Evolutionary conservation across 2,888 invertebrate genomes (phyloP).

Genomic region (Ophion slaviceki): DNA sequence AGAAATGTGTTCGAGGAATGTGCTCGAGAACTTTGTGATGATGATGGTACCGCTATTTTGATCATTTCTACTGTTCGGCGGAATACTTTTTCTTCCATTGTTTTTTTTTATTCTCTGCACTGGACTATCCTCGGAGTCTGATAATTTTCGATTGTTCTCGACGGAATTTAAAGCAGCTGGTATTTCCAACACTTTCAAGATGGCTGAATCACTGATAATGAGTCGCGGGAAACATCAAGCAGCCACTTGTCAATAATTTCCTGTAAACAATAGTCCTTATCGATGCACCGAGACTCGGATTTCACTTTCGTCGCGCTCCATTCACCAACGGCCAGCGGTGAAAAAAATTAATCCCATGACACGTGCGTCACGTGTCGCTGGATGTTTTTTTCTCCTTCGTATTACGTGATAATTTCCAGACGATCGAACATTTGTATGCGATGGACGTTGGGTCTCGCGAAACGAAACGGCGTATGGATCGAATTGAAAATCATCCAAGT

Average conservation of each 20-base stretch:
- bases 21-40: slow-evolving; percentile 5
- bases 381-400: background rate
- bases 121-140: background rate
- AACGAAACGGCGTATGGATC: background rate
- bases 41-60: background rate
- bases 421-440: slow-evolving; percentile 20
- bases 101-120: background rate
- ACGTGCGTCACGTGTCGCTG: background rate
- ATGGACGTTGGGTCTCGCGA: background rate
- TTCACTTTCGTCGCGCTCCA: background rate
- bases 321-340: background rate
- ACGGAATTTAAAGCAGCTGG: background rate
- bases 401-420: slow-evolving; percentile 17
- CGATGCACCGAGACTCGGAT: background rate
- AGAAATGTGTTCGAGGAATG: background rate
- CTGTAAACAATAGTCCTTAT: too few species aligned
- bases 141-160: background rate
- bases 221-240: too few species aligned
- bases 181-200: background rate
- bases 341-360: background rate
- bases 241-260: too few species aligned
- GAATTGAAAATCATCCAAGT: slow-evolving; percentile 11
- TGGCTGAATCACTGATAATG: too few species aligned
- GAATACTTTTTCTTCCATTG: background rate
- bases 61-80: background rate